These are phyloP conservation scores for Cynaeus angustus DNA, from an alignment of 2,888 invertebrate species.

Conservation along the genomic window DNA sequence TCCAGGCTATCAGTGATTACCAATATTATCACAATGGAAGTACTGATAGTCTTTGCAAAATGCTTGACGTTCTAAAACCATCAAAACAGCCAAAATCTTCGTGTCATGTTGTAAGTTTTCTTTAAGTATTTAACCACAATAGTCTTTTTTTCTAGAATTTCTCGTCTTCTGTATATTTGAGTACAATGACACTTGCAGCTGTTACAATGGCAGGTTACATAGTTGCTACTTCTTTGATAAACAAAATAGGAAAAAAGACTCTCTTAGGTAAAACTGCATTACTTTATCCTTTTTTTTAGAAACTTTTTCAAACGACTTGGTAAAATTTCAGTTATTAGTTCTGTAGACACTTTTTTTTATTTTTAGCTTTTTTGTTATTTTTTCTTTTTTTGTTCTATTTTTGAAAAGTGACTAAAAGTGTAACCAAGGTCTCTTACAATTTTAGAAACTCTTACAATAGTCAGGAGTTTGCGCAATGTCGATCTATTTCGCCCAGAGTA, in stretches of 20 bases:
- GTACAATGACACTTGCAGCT: constrained; percentile 80
- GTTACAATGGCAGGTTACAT: constrained; percentile 79
- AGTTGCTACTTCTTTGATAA: constrained; percentile 74
- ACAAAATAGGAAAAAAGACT: constrained; percentile 73
- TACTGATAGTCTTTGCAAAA: constrained; percentile 69
- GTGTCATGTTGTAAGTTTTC: constrained; percentile 24
- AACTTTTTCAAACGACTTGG: no score
- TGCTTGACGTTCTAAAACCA: constrained; percentile 71
- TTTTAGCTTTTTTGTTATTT: no score
- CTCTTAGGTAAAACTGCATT: constrained; percentile 75
- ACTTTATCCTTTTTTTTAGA: no score
- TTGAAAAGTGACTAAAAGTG: no score
- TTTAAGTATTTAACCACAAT: not conserved
- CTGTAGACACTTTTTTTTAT: no score
- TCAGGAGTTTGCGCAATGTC: constrained; percentile 73
- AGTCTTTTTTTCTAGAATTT: constrained; percentile 58
- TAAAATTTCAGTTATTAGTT: no score
- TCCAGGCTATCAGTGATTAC: constrained; percentile 77
- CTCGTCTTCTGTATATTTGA: constrained; percentile 75
- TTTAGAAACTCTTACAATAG: constrained; percentile 63
- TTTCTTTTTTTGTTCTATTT: no score
- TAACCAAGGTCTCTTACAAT: no score
- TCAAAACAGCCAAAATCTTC: constrained; percentile 27
- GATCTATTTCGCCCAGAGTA: constrained; percentile 75
- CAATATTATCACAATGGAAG: constrained; percentile 47